Conservation (phyloP, 2,888 invertebrate genomes). For the Rhingia rostrata region DNA sequence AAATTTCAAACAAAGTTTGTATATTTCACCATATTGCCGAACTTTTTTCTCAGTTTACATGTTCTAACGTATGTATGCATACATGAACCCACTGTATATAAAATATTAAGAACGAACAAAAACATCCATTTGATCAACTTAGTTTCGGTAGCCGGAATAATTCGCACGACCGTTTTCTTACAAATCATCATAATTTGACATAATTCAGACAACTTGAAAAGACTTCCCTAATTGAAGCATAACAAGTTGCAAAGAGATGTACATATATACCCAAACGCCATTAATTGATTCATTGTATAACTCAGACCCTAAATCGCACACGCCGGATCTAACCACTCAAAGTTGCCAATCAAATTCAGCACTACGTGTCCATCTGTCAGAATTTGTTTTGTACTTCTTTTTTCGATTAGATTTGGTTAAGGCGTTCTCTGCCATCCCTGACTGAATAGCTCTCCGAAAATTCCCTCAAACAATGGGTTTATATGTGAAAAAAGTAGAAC, state of each 20-base stretch:
- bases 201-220: too few relatives aligned
- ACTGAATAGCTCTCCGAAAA: constrained; percentile 35
- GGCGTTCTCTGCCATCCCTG: constrained; percentile 34
- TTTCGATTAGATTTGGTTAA: constrained; percentile 1
- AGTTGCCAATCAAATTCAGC: constrained; percentile 49
- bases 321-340: constrained; percentile 60
- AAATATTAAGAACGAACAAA: too few relatives aligned
- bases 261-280: neutral
- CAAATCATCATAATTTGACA: too few relatives aligned
- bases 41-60: too few relatives aligned
- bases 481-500: constrained; percentile 29
- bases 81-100: too few relatives aligned
- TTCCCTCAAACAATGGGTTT: constrained; percentile 38
- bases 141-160: too few relatives aligned
- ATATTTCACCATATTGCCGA: too few relatives aligned
- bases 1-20: too few relatives aligned
- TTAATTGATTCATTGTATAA: constrained; percentile 7
- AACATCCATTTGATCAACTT: too few relatives aligned
- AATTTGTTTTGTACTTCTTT: constrained; percentile 2
- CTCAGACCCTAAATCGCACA: constrained; percentile 11
- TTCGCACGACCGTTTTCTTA: too few relatives aligned
- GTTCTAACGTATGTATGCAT: too few relatives aligned
- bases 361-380: constrained; percentile 41
- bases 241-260: neutral
- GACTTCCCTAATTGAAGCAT: too few relatives aligned